Conservation (phyloP, 2,888 invertebrate genomes). For the Cantharis nigra region DNA sequence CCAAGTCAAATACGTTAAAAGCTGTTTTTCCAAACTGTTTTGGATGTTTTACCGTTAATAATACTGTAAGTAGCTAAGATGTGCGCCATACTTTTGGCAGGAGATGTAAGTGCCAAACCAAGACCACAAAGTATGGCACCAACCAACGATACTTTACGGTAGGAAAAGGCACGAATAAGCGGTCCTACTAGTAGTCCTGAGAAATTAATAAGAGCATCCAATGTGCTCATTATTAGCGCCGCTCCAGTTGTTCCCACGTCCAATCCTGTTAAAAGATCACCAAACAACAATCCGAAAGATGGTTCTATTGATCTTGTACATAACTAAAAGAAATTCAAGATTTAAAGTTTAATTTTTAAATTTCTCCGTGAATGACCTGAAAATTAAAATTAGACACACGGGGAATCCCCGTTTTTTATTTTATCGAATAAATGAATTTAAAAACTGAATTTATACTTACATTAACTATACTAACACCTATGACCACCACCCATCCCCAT, state of each 20-base stretch:
- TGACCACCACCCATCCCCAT: slow-evolving; percentile 87
- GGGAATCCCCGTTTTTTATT: neutral
- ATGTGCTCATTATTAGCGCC: slow-evolving; percentile 74
- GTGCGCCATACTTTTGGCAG: slow-evolving; percentile 73
- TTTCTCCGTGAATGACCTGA: neutral
- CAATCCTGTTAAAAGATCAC: slow-evolving; percentile 70
- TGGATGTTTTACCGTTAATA: slow-evolving; percentile 65
- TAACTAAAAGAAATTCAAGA: slow-evolving; percentile 61
- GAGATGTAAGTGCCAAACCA: slow-evolving; percentile 69
- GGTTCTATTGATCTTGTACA: slow-evolving; percentile 81
- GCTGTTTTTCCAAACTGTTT: neutral
- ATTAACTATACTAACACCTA: slow-evolving; percentile 83
- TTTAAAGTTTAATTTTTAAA: neutral
- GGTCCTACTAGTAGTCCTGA: slow-evolving; percentile 78
- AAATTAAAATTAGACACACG: neutral
- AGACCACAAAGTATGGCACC: slow-evolving; percentile 69
- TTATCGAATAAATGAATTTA: neutral
- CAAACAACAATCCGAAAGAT: slow-evolving; percentile 79
- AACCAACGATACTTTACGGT: slow-evolving; percentile 70
- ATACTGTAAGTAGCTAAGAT: slow-evolving; percentile 75
- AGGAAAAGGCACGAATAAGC: slow-evolving; percentile 75
- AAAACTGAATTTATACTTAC: slow-evolving; percentile 62
- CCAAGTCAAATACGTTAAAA: neutral
- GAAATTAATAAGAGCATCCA: slow-evolving; percentile 79
- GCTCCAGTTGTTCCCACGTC: slow-evolving; percentile 77